Conservation (phyloP, 1,140 invertebrate species). For the Conus ventricosus region DNA sequence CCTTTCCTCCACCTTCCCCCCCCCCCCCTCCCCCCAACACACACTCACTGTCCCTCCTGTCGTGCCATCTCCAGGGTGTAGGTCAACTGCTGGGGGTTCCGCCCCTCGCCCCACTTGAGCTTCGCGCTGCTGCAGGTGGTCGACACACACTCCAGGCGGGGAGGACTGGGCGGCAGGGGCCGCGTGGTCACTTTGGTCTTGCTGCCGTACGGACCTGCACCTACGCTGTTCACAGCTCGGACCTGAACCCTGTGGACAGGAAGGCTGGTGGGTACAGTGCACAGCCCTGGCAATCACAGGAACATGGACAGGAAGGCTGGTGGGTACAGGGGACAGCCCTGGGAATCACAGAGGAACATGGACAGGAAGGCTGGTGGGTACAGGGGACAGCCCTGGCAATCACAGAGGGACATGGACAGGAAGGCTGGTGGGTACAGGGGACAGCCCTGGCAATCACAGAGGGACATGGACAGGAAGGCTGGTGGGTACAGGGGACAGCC, state of each 20-base stretch:
- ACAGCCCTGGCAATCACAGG: too few relatives aligned
- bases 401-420: too few relatives aligned
- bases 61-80: conserved; percentile 83
- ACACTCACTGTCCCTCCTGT: conserved; percentile 50
- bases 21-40: conserved; percentile 63
- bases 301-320: neutral
- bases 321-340: too few relatives aligned
- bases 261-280: too few relatives aligned
- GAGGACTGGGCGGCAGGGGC: conserved; percentile 85
- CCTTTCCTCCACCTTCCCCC: conserved; percentile 74
- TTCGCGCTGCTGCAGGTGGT: conserved; percentile 87
- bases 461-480: too few relatives aligned
- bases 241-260: conserved; percentile 58
- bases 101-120: conserved; percentile 88
- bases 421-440: too few relatives aligned
- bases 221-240: conserved; percentile 86
- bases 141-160: conserved; percentile 83
- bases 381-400: too few relatives aligned
- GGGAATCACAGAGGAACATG: too few relatives aligned
- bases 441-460: too few relatives aligned
- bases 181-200: conserved; percentile 83
- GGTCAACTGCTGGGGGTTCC: conserved; percentile 81
- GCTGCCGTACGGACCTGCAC: conserved; percentile 84
- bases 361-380: too few relatives aligned
- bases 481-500: too few relatives aligned